Evolutionary conservation across 1,140 invertebrate species (phyloP).

Genomic region (Harlomillsia oculata): DNA sequence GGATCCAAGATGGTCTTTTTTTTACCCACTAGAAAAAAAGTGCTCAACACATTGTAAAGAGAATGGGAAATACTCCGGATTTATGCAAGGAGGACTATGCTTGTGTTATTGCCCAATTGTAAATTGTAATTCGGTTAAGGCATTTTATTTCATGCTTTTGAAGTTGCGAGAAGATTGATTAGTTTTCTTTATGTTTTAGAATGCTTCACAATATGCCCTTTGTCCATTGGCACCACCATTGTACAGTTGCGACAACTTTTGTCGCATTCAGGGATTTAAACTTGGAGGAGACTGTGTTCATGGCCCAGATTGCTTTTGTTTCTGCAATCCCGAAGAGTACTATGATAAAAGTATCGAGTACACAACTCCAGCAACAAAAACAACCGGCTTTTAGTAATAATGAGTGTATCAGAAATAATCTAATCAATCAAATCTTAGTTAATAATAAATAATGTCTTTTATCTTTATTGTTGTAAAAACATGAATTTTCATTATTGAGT

Average conservation of each 20-base stretch:
- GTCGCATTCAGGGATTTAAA: neutral
- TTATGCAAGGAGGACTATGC: neutral
- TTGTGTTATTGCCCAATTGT: constrained; percentile 5
- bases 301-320: neutral
- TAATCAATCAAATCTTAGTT: too few species aligned
- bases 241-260: constrained; percentile 8
- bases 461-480: too few species aligned
- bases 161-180: neutral
- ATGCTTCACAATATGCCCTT: neutral
- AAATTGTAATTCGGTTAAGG: neutral
- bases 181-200: neutral
- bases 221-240: neutral
- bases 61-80: neutral
- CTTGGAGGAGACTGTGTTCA: neutral
- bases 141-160: neutral
- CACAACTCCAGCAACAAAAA: neutral
- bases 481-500: too few species aligned
- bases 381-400: too few species aligned
- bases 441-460: too few species aligned
- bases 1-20: neutral
- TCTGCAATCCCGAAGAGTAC: neutral
- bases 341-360: neutral
- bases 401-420: too few species aligned
- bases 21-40: constrained; percentile 1
- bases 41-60: neutral